phyloP scores from a whole-genome alignment of 2,113 vertebrate species.

The Rhinoptilus africanus region DNA sequence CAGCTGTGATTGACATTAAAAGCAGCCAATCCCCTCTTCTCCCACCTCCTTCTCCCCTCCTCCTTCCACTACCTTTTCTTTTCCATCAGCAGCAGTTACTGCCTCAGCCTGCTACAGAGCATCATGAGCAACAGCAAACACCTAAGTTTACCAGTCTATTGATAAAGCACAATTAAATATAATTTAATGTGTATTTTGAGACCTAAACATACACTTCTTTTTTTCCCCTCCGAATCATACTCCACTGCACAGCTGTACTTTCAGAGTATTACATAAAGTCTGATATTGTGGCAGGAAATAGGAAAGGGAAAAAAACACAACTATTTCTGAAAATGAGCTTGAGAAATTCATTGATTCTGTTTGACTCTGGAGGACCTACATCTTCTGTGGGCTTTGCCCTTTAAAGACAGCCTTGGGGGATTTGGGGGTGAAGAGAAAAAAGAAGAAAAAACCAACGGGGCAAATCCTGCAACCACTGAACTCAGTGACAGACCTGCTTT shows the following conservation, averaged over 20 bases:
- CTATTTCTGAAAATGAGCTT: background rate
- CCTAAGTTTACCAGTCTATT: background rate
- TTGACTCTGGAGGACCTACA: background rate
- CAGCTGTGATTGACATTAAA: conserved; percentile 18
- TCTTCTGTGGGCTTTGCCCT: background rate
- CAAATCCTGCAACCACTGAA: background rate
- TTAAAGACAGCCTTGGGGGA: background rate
- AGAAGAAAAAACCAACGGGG: background rate
- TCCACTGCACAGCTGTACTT: background rate
- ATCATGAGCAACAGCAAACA: conserved; percentile 18
- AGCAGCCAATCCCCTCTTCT: conserved; percentile 50
- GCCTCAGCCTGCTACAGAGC: conserved; percentile 26
- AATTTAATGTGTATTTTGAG: background rate
- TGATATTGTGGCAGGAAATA: background rate
- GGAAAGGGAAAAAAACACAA: background rate
- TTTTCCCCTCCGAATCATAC: background rate
- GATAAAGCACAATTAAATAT: conserved; percentile 6
- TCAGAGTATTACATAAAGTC: background rate
- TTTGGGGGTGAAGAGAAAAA: background rate
- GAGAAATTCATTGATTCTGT: background rate
- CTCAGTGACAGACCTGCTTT: background rate
- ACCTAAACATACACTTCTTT: background rate
- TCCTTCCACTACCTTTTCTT: conserved; percentile 59
- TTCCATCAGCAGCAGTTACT: conserved; percentile 39
- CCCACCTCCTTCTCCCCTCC: conserved; percentile 25